phyloP scores from a whole-genome alignment of 2,113 vertebrate genomes.

The Psettodes erumei region DNA sequence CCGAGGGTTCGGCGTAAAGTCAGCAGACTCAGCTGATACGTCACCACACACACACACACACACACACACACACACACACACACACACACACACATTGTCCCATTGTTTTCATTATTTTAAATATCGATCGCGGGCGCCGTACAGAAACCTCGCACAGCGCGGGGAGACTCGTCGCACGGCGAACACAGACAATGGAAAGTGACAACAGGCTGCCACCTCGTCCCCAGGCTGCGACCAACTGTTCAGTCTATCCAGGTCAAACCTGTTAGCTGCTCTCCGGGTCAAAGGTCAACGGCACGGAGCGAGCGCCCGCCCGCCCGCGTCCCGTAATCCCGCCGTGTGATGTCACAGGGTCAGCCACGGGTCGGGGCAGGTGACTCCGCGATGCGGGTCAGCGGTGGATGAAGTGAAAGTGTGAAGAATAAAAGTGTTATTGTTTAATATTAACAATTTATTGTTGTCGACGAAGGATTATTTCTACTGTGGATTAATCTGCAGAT shows the following conservation, averaged over 20 bases:
- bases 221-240: background rate
- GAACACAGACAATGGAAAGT: background rate
- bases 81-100: no score
- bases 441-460: no score
- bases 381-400: no score
- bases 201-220: background rate
- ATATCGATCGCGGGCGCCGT: background rate
- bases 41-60: no score
- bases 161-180: background rate
- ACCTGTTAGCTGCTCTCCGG: background rate
- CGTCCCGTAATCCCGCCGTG: slow-evolving; percentile 9
- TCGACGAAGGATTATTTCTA: no score
- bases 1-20: no score
- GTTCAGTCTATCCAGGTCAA: background rate
- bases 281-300: slow-evolving; percentile 15
- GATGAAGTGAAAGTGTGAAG: no score
- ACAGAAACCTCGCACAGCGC: background rate
- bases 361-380: background rate
- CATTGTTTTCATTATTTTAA: background rate
- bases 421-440: no score
- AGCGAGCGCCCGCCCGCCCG: no score
- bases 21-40: no score
- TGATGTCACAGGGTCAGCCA: background rate
- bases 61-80: no score
- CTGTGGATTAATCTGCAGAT: no score